phyloP scores from a whole-genome alignment of 1,140 invertebrate genomes.

The Nautilus pompilius region DNA sequence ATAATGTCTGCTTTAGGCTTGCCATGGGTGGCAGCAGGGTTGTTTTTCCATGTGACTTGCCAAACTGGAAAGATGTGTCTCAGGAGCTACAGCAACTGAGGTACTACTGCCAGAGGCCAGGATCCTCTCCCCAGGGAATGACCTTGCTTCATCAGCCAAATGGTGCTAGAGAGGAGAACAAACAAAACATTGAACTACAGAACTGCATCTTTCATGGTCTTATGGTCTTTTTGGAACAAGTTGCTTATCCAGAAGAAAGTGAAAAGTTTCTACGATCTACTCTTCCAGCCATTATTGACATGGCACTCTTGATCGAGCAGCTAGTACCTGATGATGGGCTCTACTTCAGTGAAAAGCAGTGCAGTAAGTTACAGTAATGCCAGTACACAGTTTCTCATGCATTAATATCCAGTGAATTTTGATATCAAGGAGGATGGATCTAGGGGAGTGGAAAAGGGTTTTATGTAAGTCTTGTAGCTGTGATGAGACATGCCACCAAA shows the following conservation, averaged over 20 bases:
- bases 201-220: neutral
- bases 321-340: neutral
- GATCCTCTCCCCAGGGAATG: neutral
- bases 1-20: no score
- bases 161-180: neutral
- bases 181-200: neutral
- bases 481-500: no score
- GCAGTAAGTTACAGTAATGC: neutral
- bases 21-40: constrained; percentile 2
- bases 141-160: neutral
- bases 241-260: neutral
- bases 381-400: no score
- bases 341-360: neutral
- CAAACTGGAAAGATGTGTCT: neutral
- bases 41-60: constrained; percentile 1
- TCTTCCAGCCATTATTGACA: neutral
- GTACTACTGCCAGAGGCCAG: neutral
- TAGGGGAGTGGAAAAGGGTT: no score
- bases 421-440: no score
- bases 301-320: neutral
- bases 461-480: no score
- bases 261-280: neutral
- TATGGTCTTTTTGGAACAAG: neutral
- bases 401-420: no score
- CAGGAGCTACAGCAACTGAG: neutral